These are phyloP conservation scores for Beaufortia kweichowensis DNA, from an alignment of 2,113 vertebrate genomes.

Conservation along the genomic window DNA sequence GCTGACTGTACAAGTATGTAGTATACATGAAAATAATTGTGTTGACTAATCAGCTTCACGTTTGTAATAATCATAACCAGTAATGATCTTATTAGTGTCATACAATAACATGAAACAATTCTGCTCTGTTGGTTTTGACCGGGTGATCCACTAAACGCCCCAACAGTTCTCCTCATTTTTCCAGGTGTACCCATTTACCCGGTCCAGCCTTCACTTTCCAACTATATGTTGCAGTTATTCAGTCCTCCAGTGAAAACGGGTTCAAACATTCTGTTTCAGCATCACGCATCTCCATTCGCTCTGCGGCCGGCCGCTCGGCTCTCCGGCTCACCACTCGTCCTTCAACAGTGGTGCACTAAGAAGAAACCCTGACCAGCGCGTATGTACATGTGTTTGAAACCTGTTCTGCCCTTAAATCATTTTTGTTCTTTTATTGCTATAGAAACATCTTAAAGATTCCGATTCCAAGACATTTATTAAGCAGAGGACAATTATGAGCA, in stretches of 20 bases:
- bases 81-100: not conserved
- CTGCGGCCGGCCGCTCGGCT: conserved; percentile 54
- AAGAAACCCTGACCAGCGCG: not conserved
- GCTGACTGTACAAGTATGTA: too few relatives aligned
- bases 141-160: not conserved
- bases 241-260: conserved; percentile 51
- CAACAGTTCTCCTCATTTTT: conserved; percentile 3
- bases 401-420: not conserved
- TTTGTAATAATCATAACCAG: too few relatives aligned
- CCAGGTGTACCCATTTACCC: conserved; percentile 49
- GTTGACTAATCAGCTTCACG: too few relatives aligned
- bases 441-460: not conserved
- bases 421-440: conserved; percentile 3
- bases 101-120: not conserved
- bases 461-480: not conserved
- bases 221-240: conserved; percentile 54
- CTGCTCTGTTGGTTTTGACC: not conserved
- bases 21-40: too few relatives aligned
- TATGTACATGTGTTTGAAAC: not conserved
- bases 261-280: conserved; percentile 18
- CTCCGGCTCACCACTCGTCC: conserved; percentile 34
- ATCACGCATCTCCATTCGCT: not conserved
- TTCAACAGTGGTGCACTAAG: conserved; percentile 33
- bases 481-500: too few relatives aligned
- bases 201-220: not conserved